A percentile compares a stretch with the other conserved stretches of the same genome.
phyloP scores from a whole-genome alignment of 2,888 invertebrate species.

The Chironomus riparius region DNA sequence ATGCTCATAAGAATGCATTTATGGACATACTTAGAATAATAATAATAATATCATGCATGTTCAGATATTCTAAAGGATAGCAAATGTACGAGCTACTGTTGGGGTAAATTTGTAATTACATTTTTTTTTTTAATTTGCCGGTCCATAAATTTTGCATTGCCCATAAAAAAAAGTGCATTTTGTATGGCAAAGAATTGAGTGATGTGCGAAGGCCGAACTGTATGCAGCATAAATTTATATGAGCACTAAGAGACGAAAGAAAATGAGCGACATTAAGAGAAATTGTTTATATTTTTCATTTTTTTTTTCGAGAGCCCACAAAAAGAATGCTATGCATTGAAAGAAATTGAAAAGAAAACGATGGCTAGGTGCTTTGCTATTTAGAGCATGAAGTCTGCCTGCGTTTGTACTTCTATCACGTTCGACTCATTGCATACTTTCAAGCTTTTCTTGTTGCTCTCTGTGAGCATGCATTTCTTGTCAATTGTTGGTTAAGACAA shows the following conservation, averaged over 20 bases:
- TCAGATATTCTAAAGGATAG: background rate
- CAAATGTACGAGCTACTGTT: background rate
- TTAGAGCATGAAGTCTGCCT: slow-evolving; percentile 25
- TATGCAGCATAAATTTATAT: background rate
- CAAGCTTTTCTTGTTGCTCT: background rate
- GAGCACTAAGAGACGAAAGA: background rate
- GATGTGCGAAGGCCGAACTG: slow-evolving; percentile 21
- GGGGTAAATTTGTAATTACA: slow-evolving; percentile 10
- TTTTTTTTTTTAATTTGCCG: slow-evolving; percentile 25
- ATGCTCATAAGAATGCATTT: too few species aligned
- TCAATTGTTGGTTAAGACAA: too few species aligned
- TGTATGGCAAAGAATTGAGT: background rate
- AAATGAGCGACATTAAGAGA: background rate
- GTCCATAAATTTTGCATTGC: slow-evolving; percentile 13
- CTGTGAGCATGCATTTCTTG: too few species aligned
- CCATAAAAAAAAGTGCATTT: background rate
- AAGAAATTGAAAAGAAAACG: background rate
- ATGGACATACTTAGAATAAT: background rate
- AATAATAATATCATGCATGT: background rate
- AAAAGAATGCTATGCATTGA: background rate
- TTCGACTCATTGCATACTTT: background rate
- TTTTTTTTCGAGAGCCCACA: background rate
- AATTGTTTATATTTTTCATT: background rate
- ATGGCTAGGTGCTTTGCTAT: slow-evolving; percentile 7
- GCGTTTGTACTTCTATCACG: background rate